These are phyloP conservation scores for Stramonita haemastoma DNA, from an alignment of 2,888 invertebrate species.

Conservation along the genomic window DNA sequence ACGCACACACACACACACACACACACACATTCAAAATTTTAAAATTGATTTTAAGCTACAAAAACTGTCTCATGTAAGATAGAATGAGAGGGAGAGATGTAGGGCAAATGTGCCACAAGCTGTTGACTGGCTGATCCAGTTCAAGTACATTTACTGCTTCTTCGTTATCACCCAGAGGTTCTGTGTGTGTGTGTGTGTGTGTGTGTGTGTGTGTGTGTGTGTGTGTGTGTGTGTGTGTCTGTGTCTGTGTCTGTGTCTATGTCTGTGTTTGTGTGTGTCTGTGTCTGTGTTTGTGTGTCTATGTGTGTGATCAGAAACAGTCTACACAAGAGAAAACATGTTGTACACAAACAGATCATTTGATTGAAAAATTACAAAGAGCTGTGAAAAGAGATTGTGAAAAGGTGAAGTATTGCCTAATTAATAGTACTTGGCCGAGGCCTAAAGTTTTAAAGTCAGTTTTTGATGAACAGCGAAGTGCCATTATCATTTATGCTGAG, in stretches of 20 bases:
- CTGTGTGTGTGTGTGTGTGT: background rate
- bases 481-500: too few relatives aligned
- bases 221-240: background rate
- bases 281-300: background rate
- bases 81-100: background rate
- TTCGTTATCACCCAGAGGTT: background rate
- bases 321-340: too few relatives aligned
- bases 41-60: background rate
- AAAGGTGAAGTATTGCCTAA: too few relatives aligned
- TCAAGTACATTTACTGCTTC: background rate
- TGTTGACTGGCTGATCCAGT: background rate
- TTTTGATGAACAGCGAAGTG: too few relatives aligned
- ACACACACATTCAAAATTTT: background rate
- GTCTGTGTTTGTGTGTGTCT: background rate
- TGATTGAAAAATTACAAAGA: too few relatives aligned
- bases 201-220: background rate
- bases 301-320: too few relatives aligned
- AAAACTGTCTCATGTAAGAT: background rate
- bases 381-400: too few relatives aligned
- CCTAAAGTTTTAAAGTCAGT: too few relatives aligned
- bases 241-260: background rate
- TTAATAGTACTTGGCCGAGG: too few relatives aligned
- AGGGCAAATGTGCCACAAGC: background rate
- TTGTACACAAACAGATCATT: too few relatives aligned
- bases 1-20: conserved; percentile 7